These are phyloP conservation scores for Babylonia areolata DNA, from an alignment of 1,140 invertebrate genomes.

Conservation along the genomic window DNA sequence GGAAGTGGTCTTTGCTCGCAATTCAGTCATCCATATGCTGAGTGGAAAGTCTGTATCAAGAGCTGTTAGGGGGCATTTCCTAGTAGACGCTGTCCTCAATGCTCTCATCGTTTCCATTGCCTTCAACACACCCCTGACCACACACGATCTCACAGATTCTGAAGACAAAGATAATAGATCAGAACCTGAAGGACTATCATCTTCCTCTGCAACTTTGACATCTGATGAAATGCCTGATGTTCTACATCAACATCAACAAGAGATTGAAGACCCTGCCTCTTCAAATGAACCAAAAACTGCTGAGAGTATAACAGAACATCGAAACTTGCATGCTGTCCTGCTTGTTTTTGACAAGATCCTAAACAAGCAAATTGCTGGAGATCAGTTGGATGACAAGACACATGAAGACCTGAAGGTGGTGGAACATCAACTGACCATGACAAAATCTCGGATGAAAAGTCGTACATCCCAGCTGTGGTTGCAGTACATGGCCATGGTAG, in stretches of 20 bases:
- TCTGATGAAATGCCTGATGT: background rate
- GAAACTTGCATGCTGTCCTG: background rate
- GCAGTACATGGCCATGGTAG: slow-evolving; percentile 51
- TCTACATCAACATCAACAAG: too few relatives aligned
- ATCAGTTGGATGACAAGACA: background rate
- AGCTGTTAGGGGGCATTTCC: slow-evolving; percentile 73
- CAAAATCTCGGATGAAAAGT: background rate
- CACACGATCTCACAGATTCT: too few relatives aligned
- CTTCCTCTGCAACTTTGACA: too few relatives aligned
- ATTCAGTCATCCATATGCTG: slow-evolving; percentile 72
- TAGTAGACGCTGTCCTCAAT: slow-evolving; percentile 52
- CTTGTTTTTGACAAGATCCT: background rate
- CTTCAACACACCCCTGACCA: background rate
- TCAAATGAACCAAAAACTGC: too few relatives aligned
- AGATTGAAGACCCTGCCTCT: too few relatives aligned
- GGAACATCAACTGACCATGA: background rate
- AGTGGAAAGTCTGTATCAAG: slow-evolving; percentile 73
- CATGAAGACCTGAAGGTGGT: background rate
- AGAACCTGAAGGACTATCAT: too few relatives aligned
- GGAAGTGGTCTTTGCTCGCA: slow-evolving; percentile 56
- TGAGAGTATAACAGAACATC: background rate
- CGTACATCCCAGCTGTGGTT: slow-evolving; percentile 37
- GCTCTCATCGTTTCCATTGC: background rate
- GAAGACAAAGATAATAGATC: background rate
- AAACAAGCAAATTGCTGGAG: background rate